phyloP scores from a whole-genome alignment of 2,888 invertebrate genomes.

The Thumatha senex region DNA sequence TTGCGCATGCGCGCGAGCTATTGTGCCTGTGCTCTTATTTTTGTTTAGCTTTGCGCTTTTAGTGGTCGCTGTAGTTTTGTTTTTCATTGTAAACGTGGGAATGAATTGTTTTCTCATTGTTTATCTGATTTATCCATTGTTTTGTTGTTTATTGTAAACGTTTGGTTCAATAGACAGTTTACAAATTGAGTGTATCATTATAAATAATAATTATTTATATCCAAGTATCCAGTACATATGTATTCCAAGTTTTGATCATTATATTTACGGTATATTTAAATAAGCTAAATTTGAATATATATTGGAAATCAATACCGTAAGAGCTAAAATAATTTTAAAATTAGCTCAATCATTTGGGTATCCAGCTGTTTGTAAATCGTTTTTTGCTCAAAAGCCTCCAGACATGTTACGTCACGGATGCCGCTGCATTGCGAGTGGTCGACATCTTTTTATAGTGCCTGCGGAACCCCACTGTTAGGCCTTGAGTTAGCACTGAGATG shows the following conservation, averaged over 20 bases:
- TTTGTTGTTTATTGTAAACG: slow-evolving; percentile 36
- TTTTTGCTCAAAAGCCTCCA: slow-evolving; percentile 57
- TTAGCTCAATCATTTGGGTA: slow-evolving; percentile 41
- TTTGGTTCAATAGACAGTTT: slow-evolving; percentile 29
- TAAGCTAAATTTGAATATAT: slow-evolving; percentile 6
- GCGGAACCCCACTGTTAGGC: slow-evolving; percentile 66
- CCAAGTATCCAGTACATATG: slow-evolving; percentile 4
- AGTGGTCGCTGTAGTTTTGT: slow-evolving; percentile 43
- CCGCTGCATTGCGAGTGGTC: slow-evolving; percentile 38
- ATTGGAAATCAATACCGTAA: slow-evolving; percentile 9
- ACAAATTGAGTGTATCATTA: slow-evolving; percentile 20
- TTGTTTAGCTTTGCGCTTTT: slow-evolving; percentile 55
- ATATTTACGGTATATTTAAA: neutral
- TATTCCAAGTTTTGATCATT: neutral
- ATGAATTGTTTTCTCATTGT: slow-evolving; percentile 47
- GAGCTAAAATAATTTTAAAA: slow-evolving; percentile 21
- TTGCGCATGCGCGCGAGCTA: slow-evolving; percentile 54
- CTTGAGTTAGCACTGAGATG: slow-evolving; percentile 61
- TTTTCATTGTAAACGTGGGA: slow-evolving; percentile 44
- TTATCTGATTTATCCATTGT: slow-evolving; percentile 38
- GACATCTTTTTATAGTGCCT: slow-evolving; percentile 53
- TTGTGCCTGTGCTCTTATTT: slow-evolving; percentile 56
- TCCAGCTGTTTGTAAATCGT: slow-evolving; percentile 45
- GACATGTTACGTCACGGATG: slow-evolving; percentile 66
- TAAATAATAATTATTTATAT: no score